Evolutionary conservation across 2,797 vertebrate species (phyloP).

Genomic region (Darevskia nairensis): DNA sequence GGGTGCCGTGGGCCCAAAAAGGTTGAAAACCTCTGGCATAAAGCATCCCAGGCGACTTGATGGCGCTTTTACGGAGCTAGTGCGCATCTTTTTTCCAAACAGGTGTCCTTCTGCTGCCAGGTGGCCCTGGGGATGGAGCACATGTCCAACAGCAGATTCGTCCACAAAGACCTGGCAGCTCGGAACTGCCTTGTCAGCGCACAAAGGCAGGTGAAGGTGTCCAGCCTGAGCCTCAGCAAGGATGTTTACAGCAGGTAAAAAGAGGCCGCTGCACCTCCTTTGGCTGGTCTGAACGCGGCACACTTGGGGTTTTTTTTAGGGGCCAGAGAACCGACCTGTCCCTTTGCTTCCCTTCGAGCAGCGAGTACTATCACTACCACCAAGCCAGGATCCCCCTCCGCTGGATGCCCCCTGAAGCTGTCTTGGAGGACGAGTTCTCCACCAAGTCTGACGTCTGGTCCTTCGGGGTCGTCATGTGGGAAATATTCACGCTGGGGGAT

Average conservation of each 20-base stretch:
- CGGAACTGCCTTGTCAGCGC: constrained; percentile 95
- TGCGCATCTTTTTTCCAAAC: constrained; percentile 36
- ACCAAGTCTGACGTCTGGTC: constrained; percentile 96
- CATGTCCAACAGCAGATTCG: constrained; percentile 92
- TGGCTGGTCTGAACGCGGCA: neutral
- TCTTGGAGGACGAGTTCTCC: constrained; percentile 94
- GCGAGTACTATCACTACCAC: constrained; percentile 95
- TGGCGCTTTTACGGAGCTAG: constrained; percentile 2
- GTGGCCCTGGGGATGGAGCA: constrained; percentile 97
- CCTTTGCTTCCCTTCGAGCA: constrained; percentile 53
- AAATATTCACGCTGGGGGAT: constrained; percentile 92
- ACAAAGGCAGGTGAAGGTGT: constrained; percentile 93
- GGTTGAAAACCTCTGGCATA: too few species aligned
- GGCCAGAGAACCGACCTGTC: neutral
- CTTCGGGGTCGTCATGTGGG: constrained; percentile 97
- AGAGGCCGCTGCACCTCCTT: neutral
- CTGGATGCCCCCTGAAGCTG: constrained; percentile 93
- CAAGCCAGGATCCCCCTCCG: constrained; percentile 95
- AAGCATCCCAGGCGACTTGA: neutral
- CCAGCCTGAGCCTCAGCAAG: constrained; percentile 93
- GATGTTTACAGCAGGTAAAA: constrained; percentile 96
- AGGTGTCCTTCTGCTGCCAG: constrained; percentile 95
- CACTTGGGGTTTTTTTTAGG: too few species aligned
- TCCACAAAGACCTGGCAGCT: constrained; percentile 95
- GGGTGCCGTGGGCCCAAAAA: too few species aligned